Percentiles rank a stretch among this genome's conserved stretches.
Conservation (phyloP, 2,888 invertebrate genomes). For the Meganola albula region DNA sequence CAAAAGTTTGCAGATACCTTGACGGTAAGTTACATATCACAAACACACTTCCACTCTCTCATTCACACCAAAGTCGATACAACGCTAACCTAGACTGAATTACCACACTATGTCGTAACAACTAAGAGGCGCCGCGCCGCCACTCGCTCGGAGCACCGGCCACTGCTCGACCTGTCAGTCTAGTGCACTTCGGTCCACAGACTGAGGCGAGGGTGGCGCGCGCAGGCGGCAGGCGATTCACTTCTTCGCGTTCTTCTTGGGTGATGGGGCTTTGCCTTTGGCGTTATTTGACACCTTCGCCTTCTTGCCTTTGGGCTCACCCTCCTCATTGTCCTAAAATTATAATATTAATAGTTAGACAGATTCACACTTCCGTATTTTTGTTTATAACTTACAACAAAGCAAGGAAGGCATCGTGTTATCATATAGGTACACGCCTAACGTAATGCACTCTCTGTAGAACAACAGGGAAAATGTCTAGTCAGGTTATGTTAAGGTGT, state of each 20-base stretch:
- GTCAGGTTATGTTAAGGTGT: no score
- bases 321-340: constrained; percentile 88
- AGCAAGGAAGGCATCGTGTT: no score
- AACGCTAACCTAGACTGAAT: constrained; percentile 64
- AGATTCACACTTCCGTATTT: no score
- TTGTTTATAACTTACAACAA: no score
- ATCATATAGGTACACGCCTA: no score
- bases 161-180: no score
- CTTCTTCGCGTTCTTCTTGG: constrained; percentile 83
- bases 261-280: constrained; percentile 82
- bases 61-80: constrained; percentile 51
- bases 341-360: no score
- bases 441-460: no score
- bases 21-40: constrained; percentile 45
- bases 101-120: constrained; percentile 61
- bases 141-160: constrained; percentile 8
- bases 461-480: no score
- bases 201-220: constrained; percentile 21
- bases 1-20: constrained; percentile 40
- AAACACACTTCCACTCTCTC: constrained; percentile 42
- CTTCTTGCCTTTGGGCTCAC: constrained; percentile 88
- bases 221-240: constrained; percentile 41
- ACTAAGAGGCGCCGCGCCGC: constrained; percentile 33
- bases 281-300: constrained; percentile 84
- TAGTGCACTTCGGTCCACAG: constrained; percentile 6